Base-by-base conservation (phyloP, 2,888 invertebrate genomes). In the Parnassius orleans region DNA sequence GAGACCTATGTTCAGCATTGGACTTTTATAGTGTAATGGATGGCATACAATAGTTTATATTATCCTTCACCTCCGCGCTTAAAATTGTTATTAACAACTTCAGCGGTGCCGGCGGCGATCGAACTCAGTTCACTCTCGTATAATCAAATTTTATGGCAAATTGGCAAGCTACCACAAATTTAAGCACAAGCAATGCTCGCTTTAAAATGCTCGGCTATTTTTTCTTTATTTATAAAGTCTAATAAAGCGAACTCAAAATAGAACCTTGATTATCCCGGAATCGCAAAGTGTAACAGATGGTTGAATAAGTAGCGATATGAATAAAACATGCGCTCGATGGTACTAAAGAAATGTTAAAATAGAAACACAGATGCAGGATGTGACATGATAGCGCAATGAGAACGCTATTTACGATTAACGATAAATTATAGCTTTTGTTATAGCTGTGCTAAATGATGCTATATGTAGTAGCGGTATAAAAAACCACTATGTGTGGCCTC, bases 261-360 rank as follows among this genome's bases (percentile, higher is more conserved):
- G 60, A 33, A 24, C 54, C 58, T 54, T 51, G 57, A 51, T 55
- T 14, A 42, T 51, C 55, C 55, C 55, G 59, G 63, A 59, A 55
- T 63, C 58, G 46, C 54, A 33, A 63, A 63, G 63, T 63, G 43
- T 59, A 63, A 33, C 63, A 63, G 59, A 63, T 63, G 47, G 59
- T 55, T 24, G 46, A 24, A 63, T 63, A 63, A 59, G 46, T n/a
- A 55, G 51, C 11, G 55, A 46, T 50, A 52, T 63, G 59, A 63
- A 63, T 63, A 59, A 59, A 63, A 59, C 63, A 63, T 63, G 24
- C 44, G 19, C 41, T 33, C 41, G 44, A 46, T 63, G 51, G 51
- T 55, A 59, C 59, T 59, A 63, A 63, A 63, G 63, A 59, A 63
- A 63, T 63, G 59, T 63, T 63, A 59, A 59, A 59, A 63, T 55